Evolutionary conservation across 1,140 invertebrate species (phyloP).

Genomic region (Lepeophtheirus salmonis): DNA sequence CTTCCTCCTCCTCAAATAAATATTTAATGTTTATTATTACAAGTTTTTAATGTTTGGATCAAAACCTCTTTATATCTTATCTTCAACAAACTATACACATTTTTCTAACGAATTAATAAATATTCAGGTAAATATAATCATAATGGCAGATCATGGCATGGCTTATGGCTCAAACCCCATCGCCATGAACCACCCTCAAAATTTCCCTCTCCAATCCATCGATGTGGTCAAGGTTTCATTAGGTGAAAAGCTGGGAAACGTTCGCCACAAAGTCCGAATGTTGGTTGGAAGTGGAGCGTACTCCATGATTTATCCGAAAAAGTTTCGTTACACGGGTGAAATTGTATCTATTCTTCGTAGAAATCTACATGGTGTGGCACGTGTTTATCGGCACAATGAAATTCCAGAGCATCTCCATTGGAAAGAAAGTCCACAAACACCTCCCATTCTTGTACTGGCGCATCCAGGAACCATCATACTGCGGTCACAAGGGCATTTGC

Average conservation of each 20-base stretch:
- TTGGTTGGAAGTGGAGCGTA: constrained; percentile 11
- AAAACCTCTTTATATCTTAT: no score
- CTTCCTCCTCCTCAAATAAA: no score
- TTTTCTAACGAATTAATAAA: no score
- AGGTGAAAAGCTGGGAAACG: neutral
- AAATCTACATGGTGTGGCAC: neutral
- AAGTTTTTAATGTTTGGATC: no score
- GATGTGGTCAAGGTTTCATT: neutral
- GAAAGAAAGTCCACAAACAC: neutral
- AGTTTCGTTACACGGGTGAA: neutral
- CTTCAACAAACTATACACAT: no score
- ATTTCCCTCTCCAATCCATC: neutral
- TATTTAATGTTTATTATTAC: no score
- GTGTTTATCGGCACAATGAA: neutral
- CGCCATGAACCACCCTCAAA: neutral
- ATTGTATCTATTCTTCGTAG: constrained; percentile 5
- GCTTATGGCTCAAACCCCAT: constrained; percentile 6
- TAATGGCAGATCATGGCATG: constrained; percentile 16
- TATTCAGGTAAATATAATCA: constrained; percentile 14
- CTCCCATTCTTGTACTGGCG: constrained; percentile 15
- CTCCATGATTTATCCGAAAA: constrained; percentile 5
- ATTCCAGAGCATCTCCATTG: constrained; percentile 17
- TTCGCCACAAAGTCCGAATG: constrained; percentile 1
- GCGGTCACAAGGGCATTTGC: neutral
- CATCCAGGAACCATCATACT: constrained; percentile 7